Evolutionary conservation across 2,888 invertebrate species (phyloP).

Genomic region (Phytoseiulus persimilis): DNA sequence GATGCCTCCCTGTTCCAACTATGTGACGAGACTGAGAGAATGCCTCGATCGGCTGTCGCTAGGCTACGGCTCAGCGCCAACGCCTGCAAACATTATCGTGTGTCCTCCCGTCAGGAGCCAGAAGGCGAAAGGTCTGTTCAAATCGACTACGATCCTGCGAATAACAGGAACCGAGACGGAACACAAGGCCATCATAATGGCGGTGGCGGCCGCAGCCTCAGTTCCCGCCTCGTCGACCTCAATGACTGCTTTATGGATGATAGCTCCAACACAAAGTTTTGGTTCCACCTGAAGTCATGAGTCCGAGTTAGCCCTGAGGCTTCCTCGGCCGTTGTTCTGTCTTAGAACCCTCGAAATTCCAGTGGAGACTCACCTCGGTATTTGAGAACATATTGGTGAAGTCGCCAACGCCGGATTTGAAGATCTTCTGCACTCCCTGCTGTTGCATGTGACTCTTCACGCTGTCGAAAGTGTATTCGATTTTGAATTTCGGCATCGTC

Average conservation of each 20-base stretch:
- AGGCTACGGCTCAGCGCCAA: not conserved
- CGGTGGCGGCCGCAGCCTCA: slow-evolving; percentile 12
- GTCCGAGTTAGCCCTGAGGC: too few species aligned
- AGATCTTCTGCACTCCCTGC: slow-evolving; percentile 7
- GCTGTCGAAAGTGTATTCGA: not conserved
- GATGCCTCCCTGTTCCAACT: too few species aligned
- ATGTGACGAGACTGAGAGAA: too few species aligned
- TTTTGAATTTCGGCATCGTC: slow-evolving; percentile 28
- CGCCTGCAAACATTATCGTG: not conserved
- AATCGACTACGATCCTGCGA: not conserved
- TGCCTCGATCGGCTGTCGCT: too few species aligned
- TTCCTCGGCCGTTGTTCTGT: not conserved
- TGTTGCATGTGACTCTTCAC: not conserved
- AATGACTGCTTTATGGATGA: slow-evolving; percentile 17
- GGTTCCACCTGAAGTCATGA: not conserved
- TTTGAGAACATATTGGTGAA: slow-evolving; percentile 6
- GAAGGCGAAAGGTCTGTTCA: slow-evolving; percentile 6
- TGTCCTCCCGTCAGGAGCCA: not conserved
- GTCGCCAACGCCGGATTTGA: slow-evolving; percentile 13
- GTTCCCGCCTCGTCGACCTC: not conserved
- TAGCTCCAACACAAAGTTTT: not conserved
- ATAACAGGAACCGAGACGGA: too few species aligned
- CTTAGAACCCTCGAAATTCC: not conserved
- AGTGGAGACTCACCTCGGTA: not conserved
- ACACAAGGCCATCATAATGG: not conserved